These are phyloP conservation scores for Acanthopleura granulata DNA, from an alignment of 2,888 invertebrate species.

Conservation along the genomic window DNA sequence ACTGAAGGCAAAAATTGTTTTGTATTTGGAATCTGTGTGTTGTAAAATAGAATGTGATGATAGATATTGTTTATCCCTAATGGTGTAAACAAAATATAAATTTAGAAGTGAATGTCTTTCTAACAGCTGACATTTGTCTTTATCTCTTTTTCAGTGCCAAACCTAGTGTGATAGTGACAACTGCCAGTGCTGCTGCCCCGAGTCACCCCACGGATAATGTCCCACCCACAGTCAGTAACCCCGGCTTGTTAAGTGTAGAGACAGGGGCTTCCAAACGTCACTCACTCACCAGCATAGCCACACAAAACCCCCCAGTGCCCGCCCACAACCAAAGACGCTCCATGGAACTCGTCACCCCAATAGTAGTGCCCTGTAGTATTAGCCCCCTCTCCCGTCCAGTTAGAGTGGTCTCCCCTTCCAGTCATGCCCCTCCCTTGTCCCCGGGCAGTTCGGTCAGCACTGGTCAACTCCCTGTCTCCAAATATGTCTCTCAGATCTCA, in stretches of 20 bases:
- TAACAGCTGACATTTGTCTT: no score
- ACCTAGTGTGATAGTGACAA: conserved; percentile 17
- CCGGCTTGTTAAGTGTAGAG: conserved; percentile 1
- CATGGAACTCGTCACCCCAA: conserved; percentile 33
- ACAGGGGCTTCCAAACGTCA: conserved; percentile 40
- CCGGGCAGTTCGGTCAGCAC: neutral
- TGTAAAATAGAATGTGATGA: no score
- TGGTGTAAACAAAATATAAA: no score
- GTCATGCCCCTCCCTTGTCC: conserved; percentile 8
- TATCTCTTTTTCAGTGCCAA: neutral
- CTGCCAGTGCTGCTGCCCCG: neutral
- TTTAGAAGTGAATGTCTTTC: no score
- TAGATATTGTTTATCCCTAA: no score
- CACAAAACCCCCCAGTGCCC: conserved; percentile 39
- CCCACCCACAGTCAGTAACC: conserved; percentile 14
- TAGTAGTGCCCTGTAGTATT: neutral
- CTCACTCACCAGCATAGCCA: conserved; percentile 44
- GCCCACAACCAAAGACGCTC: conserved; percentile 46
- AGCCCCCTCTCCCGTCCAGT: neutral
- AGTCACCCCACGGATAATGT: neutral
- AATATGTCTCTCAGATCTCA: conserved; percentile 17
- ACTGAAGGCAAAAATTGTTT: no score
- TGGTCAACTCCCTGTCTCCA: neutral
- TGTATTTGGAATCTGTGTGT: no score
- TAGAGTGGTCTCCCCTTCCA: conserved; percentile 17